Conservation (phyloP, 2,113 vertebrate species). For the Oceanodroma tethys region DNA sequence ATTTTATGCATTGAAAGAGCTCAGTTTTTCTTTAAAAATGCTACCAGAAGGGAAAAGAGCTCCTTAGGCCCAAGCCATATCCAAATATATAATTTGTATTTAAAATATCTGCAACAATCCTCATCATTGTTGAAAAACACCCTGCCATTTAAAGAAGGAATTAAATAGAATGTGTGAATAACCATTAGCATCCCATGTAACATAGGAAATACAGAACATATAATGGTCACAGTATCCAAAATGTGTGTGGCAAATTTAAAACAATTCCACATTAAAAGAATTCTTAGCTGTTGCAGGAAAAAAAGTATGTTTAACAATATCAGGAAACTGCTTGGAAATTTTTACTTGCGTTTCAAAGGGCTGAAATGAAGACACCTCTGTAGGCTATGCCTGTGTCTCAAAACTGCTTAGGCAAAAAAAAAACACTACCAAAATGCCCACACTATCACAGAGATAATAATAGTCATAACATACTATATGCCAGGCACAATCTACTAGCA, state of each 20-base stretch:
- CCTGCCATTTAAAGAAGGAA: not conserved
- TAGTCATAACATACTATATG: not conserved
- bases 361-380: not conserved
- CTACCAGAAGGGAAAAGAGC: not conserved
- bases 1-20: slow-evolving; percentile 28
- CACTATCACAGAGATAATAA: not conserved
- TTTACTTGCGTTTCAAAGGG: accelerated
- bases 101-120: not conserved
- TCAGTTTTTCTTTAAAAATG: slow-evolving; percentile 42
- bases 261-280: not conserved
- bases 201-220: not conserved
- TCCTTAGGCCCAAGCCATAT: not conserved
- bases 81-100: not conserved
- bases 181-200: not conserved
- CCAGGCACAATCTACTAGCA: not conserved
- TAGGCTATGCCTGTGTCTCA: not conserved
- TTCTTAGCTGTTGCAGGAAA: not conserved
- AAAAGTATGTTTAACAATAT: not conserved
- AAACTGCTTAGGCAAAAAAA: not conserved
- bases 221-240: not conserved
- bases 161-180: not conserved
- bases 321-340: not conserved
- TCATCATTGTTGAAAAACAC: not conserved
- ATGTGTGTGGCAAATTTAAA: not conserved
- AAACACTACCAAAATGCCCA: not conserved